Evolutionary conservation across 2,113 vertebrate species (phyloP).

Genomic region (Gallinago undulata): DNA sequence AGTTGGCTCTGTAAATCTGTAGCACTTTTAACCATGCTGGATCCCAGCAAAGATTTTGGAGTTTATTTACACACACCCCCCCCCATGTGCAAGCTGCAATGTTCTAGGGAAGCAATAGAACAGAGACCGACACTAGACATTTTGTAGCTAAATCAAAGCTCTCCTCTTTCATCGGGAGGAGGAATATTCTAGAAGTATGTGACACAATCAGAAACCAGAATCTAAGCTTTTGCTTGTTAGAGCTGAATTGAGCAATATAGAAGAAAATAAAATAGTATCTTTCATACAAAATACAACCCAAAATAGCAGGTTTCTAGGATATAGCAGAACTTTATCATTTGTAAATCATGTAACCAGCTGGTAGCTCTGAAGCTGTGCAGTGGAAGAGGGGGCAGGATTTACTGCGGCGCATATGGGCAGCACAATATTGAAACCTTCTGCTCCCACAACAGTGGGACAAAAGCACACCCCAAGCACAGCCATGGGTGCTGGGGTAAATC

Average conservation of each 20-base stretch:
- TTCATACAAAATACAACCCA: not conserved
- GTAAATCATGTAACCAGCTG: not conserved
- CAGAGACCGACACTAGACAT: not conserved
- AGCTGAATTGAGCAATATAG: not conserved
- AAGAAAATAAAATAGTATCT: not conserved
- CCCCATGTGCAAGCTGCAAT: not conserved
- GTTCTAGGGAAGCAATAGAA: not conserved
- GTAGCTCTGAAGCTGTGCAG: not conserved
- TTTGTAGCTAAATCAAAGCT: not conserved
- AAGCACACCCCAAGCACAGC: not conserved
- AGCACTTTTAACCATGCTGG: not conserved
- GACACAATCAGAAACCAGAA: not conserved
- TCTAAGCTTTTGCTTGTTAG: not conserved
- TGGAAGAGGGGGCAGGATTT: not conserved
- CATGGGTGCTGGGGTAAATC: not conserved
- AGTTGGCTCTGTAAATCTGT: not conserved
- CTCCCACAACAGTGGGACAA: not conserved
- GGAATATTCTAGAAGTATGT: not conserved
- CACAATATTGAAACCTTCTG: accelerated
- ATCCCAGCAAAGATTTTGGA: not conserved
- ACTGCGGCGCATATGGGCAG: not conserved
- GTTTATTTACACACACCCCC: not conserved
- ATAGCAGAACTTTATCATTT: not conserved
- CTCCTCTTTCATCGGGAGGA: not conserved
- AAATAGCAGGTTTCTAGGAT: not conserved